Base-by-base conservation (phyloP, 2,797 vertebrate genomes). In the Miichthys miiuy region DNA sequence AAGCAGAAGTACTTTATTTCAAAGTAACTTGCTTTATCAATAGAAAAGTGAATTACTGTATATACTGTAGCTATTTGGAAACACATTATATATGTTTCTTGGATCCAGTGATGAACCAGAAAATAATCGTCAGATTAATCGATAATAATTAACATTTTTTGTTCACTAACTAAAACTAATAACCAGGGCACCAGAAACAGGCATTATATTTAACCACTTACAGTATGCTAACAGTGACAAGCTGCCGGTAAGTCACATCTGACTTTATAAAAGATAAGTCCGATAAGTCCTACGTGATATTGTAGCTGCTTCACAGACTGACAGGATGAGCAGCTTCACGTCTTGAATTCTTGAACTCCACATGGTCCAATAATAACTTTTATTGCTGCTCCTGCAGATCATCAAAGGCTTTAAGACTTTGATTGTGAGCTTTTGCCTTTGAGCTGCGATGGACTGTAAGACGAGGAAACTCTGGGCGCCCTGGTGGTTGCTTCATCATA, bases 381-480 rank as follows among this genome's bases (percentile, higher is more conserved):
- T 68, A 41, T 54, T 70, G 48, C 81, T 73, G 69, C 73, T 83
- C 54, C 61, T 68, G 72, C 81, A 77, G 51, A 83, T 82, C 72
- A 82, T 82, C 81, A 86, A 44, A 82, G 47, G 57, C 70, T 64
- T 64, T 34, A 51, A 34, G 30, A 77, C 61, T 72, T 27, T 47
- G 51, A 86, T 82, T 79, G 81, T 70, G 81, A 68, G 50, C 38
- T 44, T 68, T 52, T 56, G 72, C 76, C 72, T 82, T 68, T 52
- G 54, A 77, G 76, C 88, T 74, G 81, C 25, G 58, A 51, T 54
- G 74, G 75, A 85, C 64, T 84, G 63, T 60, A 72, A 78, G 79
- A 47, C 77, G 72, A 74, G 58, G 30, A 51, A 79, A 79, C 72
- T 72, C 67, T 65, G 56, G 71, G 51, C 55, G 68, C 66, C 67